phyloP scores from a whole-genome alignment of 2,797 vertebrate species.

The Podargus strigoides region DNA sequence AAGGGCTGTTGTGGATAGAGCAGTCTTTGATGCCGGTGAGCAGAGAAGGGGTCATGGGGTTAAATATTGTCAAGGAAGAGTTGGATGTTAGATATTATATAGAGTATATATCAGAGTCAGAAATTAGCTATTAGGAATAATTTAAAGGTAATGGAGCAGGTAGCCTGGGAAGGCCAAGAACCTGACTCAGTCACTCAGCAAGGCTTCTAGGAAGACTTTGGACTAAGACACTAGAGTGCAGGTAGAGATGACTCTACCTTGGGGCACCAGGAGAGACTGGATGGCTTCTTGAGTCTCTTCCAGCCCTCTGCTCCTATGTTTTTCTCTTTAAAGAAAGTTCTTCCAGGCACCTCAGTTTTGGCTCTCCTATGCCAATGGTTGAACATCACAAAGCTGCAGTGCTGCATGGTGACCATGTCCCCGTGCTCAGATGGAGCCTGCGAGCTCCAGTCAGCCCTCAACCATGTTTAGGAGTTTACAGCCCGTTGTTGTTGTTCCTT shows the following conservation, averaged over 20 bases:
- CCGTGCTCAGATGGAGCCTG: fast-evolving
- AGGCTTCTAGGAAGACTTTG: neutral
- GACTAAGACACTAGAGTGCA: fast-evolving
- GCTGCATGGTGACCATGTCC: neutral
- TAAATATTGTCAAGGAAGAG: neutral
- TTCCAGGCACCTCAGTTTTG: neutral
- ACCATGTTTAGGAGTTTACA: neutral
- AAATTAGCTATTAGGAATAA: too few species aligned
- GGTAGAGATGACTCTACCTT: fast-evolving
- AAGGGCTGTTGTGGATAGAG: neutral
- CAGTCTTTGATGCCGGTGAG: neutral
- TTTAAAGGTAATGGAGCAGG: too few species aligned
- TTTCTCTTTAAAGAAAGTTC: neutral
- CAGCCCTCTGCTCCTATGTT: neutral
- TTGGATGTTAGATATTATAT: too few species aligned
- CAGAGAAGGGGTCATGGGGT: neutral
- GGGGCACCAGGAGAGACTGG: neutral
- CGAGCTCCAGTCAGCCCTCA: neutral
- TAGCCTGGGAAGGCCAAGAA: neutral
- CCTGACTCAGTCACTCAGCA: neutral
- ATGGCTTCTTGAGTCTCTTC: neutral
- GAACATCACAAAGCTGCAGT: neutral
- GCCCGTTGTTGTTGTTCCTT: neutral
- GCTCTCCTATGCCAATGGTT: neutral
- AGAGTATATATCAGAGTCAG: too few species aligned